Base-by-base conservation (phyloP, 2,888 invertebrate species). In the Adelognathus sp. region DNA sequence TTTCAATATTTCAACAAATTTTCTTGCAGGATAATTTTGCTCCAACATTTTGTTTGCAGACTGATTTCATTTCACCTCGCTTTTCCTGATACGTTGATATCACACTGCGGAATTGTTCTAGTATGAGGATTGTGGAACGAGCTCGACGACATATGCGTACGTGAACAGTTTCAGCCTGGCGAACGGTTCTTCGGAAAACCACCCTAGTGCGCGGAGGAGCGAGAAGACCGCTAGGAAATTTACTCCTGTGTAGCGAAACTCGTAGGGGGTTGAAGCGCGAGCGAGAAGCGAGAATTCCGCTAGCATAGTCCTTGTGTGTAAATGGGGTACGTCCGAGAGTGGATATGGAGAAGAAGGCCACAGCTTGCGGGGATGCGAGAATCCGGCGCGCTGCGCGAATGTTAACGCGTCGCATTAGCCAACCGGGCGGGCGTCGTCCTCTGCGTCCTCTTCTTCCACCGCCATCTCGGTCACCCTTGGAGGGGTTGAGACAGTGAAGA, bases 351-450 rank as follows among this genome's bases (percentile, higher is more conserved):
- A 50, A 24, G 14, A 54, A 61, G 71, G 82, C 83, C 89, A 89
- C 90, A 90, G 90, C 89, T 90, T 90, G 90, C 87, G 85, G 86
- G 87, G 85, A 86, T 86, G 87, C 86, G 86, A 88, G 80, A 80
- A 81, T 83, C 83, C n/a, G 85, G 88, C 84, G 85, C 88, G 84
- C 88, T 88, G 87, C 86, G 87, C 89, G 91, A 91, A 91, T 91
- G 91, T 91, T 91, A 91, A 91, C 91, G 91, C 88, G 88, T 85
- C 86, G 89, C 88, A 91, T 91, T 91, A 91, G 88, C 87, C 85
- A 84, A 52, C 64, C 75, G 14, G 69, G 33, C 44, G 46, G 36
- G 14, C 21, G 66, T 46, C 58, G 66, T 46, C 58, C 58, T 50
- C 33, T 63, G 31, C 73, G 33, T 72, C 60, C 74, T 60, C 63